phyloP scores from a whole-genome alignment of 2,113 vertebrate genomes.

The Pterocles burchelli region DNA sequence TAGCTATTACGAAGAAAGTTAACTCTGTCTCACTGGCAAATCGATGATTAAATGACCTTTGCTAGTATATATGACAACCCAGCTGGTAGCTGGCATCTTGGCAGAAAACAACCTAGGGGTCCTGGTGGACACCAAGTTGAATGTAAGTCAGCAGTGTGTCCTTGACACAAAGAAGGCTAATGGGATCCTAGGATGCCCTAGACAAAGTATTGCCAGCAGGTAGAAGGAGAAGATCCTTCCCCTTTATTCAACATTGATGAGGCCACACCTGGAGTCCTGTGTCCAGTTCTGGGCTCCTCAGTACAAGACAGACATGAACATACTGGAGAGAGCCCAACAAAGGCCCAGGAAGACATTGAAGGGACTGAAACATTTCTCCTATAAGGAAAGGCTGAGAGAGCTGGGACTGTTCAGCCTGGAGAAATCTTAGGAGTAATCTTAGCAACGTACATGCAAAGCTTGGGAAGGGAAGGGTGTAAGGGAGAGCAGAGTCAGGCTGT shows the following conservation, averaged over 20 bases:
- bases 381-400: neutral
- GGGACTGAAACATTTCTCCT: neutral
- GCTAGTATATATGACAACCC: neutral
- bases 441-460: fast-evolving
- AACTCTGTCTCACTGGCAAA: neutral
- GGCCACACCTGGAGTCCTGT: no score
- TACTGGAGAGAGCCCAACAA: neutral
- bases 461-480: neutral
- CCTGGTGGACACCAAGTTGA: neutral
- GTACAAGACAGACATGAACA: fast-evolving
- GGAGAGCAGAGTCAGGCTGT: neutral
- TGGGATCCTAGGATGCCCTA: neutral
- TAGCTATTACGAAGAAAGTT: no score
- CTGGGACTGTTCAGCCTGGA: neutral
- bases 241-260: neutral
- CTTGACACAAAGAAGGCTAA: neutral
- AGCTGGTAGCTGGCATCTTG: neutral
- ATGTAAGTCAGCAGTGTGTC: neutral
- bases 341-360: neutral
- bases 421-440: neutral
- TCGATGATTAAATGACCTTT: neutral
- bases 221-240: neutral
- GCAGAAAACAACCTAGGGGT: neutral
- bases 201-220: neutral
- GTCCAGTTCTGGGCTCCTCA: neutral